Conservation (phyloP, 2,113 vertebrate genomes). For the Chlamydotis undulata region DNA sequence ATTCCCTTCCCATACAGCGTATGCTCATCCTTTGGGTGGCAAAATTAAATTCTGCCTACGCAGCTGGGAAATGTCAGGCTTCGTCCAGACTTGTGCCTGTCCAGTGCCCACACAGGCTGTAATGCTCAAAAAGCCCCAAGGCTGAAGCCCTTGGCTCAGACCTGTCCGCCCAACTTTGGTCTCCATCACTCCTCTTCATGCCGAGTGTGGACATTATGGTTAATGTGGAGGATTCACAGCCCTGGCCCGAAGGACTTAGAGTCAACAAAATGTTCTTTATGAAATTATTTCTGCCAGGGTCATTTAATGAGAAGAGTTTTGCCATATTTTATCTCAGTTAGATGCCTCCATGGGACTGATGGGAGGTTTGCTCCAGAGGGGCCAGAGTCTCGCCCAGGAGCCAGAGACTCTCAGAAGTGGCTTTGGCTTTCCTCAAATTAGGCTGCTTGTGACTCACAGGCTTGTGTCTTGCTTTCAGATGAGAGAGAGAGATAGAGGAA, state of each 20-base stretch:
- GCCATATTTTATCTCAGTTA: background rate
- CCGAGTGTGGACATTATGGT: background rate
- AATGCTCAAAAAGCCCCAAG: background rate
- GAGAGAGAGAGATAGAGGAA: background rate
- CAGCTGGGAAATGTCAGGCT: background rate
- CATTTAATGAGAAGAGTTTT: background rate
- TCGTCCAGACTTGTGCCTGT: background rate
- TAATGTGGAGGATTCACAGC: background rate
- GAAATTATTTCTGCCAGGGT: background rate
- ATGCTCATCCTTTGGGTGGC: background rate
- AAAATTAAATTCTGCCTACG: background rate
- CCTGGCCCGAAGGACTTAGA: background rate
- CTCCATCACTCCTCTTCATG: background rate
- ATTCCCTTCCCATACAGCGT: rapidly evolving
- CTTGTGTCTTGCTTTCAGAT: conserved; percentile 4
- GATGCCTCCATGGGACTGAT: rapidly evolving
- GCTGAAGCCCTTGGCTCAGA: background rate
- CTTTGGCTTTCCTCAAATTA: background rate
- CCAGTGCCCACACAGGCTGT: background rate
- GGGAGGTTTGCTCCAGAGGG: rapidly evolving
- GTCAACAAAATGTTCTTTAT: background rate
- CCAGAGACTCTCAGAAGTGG: background rate
- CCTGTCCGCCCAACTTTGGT: background rate
- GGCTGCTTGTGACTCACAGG: conserved; percentile 16
- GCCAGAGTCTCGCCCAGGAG: background rate